Conservation (phyloP, 2,888 invertebrate genomes). For the Drosophila cognata region DNA sequence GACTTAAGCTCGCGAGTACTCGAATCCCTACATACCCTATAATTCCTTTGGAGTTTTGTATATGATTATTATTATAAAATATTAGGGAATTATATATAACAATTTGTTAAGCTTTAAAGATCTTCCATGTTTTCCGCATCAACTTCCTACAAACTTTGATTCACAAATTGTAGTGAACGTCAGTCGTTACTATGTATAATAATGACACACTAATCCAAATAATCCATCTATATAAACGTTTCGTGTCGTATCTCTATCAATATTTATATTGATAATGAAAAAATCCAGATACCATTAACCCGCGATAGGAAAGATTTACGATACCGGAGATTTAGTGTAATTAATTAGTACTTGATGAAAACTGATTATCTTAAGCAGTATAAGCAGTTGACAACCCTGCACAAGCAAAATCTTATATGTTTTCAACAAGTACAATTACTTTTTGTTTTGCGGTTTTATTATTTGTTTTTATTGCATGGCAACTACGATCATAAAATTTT, state of each 20-base stretch:
- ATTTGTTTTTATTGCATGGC: slow-evolving; percentile 42
- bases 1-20: neutral
- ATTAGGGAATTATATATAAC: neutral
- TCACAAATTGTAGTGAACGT: neutral
- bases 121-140: neutral
- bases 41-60: neutral
- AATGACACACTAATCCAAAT: slow-evolving; percentile 14
- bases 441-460: neutral
- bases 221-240: neutral
- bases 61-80: neutral
- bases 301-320: slow-evolving; percentile 29
- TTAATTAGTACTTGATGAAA: slow-evolving; percentile 32
- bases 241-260: slow-evolving; percentile 6
- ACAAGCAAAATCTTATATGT: neutral
- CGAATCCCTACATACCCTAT: neutral
- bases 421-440: slow-evolving; percentile 2
- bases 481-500: slow-evolving; percentile 25
- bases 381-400: slow-evolving; percentile 6
- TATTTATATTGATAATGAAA: slow-evolving; percentile 22
- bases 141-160: neutral
- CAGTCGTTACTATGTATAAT: neutral
- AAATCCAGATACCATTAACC: neutral
- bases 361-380: slow-evolving; percentile 2
- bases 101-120: neutral
- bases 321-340: slow-evolving; percentile 33